Evolutionary conservation across 2,888 invertebrate genomes (phyloP), one percentile per base, ranked within the genome.

Genomic region (Drosophila pullipes): DNA sequence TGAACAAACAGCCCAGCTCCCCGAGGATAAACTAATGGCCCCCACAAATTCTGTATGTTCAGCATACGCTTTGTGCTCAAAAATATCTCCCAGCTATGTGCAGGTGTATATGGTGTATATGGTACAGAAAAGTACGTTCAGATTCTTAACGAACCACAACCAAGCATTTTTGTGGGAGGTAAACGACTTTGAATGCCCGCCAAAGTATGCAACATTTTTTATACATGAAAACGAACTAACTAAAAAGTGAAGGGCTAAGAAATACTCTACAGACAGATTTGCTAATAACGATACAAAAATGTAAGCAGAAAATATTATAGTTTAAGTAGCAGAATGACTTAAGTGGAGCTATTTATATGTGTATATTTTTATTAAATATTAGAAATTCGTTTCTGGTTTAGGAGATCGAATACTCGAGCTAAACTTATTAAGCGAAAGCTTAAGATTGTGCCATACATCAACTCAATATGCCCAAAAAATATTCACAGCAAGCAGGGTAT

Each of bases 191-290:
- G 61, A n/a, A 58, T 69, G 77, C 75, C 79, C 78, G 53, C 66
- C 33, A 64, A 82, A 72, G 79, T 81, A 77, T 74, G 82, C 81
- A 75, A 70, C 82, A 74, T 76, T 68, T 79, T 81, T 84, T 70
- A 67, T 70, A 78, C 76, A 76, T 55, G 73, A 68, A 70, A 80
- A 63, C 47, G 47, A 39, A 3, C 16, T 3, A 3, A 31, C 0
- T 2, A 28, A 9, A 18, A 1, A 10, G 33, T 37, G 50, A 13
- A 28, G 22, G 33, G 22, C 69, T 16, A 16, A 3, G 0, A 25
- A 64, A 77, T 63, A 25, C 63, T 44, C 63, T 66, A 7, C 1
- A 33, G 3, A 16, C 3, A 16, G 3, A 22, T 22, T 6, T 10
- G 2, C 10, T 25, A 7, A 22, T 47, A 47, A 22, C 22, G 4